A percentile compares a stretch with the other conserved stretches of the same genome.
These are phyloP conservation scores for Tigriopus californicus DNA, from an alignment of 2,888 invertebrate genomes.

Conservation along the genomic window DNA sequence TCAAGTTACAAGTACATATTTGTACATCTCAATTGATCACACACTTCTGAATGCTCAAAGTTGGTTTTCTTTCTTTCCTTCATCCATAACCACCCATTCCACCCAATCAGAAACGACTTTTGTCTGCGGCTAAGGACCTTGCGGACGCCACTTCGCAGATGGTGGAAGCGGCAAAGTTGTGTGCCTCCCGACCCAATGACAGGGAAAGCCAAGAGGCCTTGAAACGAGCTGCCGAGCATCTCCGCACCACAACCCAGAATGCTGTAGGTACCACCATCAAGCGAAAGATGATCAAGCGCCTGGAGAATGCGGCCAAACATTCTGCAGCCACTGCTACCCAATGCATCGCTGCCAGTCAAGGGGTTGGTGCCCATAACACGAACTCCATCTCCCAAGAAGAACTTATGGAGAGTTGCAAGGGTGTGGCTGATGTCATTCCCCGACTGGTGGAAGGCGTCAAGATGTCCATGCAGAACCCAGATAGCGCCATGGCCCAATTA, in stretches of 20 bases:
- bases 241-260: slow-evolving; percentile 66
- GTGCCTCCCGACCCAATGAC: slow-evolving; percentile 67
- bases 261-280: slow-evolving; percentile 64
- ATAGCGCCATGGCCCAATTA: slow-evolving; percentile 53
- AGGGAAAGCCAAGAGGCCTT: slow-evolving; percentile 62
- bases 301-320: slow-evolving; percentile 47
- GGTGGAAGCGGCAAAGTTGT: slow-evolving; percentile 88
- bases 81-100: too few species aligned
- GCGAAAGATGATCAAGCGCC: slow-evolving; percentile 43
- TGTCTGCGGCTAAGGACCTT: slow-evolving; percentile 78
- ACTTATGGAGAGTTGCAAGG: slow-evolving; percentile 49
- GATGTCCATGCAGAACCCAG: slow-evolving; percentile 44
- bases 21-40: too few species aligned
- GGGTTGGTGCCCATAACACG: slow-evolving; percentile 51
- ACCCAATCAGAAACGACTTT: slow-evolving; percentile 43
- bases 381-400: slow-evolving; percentile 50
- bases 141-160: slow-evolving; percentile 93
- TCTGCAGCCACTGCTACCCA: slow-evolving; percentile 77
- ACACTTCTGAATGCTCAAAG: too few species aligned
- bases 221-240: slow-evolving; percentile 71
- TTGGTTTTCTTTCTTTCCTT: too few species aligned
- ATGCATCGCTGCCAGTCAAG: slow-evolving; percentile 69
- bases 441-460: slow-evolving; percentile 58
- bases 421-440: slow-evolving; percentile 57
- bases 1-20: too few species aligned